Base-by-base conservation (phyloP, 2,113 vertebrate genomes). In the Gallinago undulata region DNA sequence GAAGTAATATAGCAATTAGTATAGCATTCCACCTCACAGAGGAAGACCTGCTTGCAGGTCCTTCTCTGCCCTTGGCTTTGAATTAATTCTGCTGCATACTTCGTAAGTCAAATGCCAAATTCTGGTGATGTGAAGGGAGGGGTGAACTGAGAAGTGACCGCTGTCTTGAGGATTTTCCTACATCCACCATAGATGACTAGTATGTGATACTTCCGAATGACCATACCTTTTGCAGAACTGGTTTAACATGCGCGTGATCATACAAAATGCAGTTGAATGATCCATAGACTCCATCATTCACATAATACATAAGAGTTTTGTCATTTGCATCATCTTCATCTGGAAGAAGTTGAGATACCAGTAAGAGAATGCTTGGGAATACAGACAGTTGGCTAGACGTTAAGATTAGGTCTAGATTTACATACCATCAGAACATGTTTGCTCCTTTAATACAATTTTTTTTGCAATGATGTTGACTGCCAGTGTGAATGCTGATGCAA, bases 401-500 rank as follows among this genome's bases (percentile, higher is more conserved):
- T 10, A 78, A 73, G 18, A 70, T 14, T 53, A 87, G 13, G 17
- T 70, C 30, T 80, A 39, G 3, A 24, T 31, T 84, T 8, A 97
- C 98, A 11, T 93, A 94, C 98, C 98, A 70, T 99, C 99, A 94
- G 98, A 99, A 91, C 97, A 97, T 0, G 97, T 96, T 60, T 99
- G 99, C 10, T 99, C 99, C 62, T 98, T 99, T 91, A 98, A 96
- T 30, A 99, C 98, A 43, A 99, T 98, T 91, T 99, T 99, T 97
- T 99, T 99, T 43, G 99, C 99, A 94, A 99, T 99, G 84, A 99
- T 99, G 85, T 99, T 99, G 82, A 99, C 99, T 21, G 99, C 99
- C 35, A 99, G 97, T 0, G 98, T 99, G 97, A 99, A 99, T 6
- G 99, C 99, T 63, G 99, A 99, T 4, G 99, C 99, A 62, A 99